Conservation (phyloP, 1,140 invertebrate genomes). For the Cydia fagiglandana region DNA sequence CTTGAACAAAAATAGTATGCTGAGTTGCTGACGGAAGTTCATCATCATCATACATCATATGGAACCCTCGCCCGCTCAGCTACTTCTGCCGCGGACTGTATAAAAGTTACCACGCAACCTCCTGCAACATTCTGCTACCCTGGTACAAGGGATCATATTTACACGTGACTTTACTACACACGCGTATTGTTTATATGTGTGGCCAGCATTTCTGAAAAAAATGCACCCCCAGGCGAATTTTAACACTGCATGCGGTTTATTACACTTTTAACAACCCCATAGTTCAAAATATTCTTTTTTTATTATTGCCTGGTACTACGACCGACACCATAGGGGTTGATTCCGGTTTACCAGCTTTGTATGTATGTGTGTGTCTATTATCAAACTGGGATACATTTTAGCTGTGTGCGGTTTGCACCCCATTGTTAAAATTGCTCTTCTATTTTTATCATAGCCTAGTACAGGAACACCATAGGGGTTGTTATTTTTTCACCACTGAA, state of each 20-base stretch:
- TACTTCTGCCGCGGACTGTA: neutral
- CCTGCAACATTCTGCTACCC: slow-evolving; percentile 27
- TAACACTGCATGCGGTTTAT: neutral
- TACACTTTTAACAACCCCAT: slow-evolving; percentile 7
- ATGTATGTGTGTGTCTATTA: slow-evolving; percentile 1
- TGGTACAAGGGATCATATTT: slow-evolving; percentile 34
- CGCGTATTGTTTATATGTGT: neutral
- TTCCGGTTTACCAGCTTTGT: slow-evolving; percentile 1
- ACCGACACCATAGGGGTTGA: slow-evolving; percentile 30
- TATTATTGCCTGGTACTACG: slow-evolving; percentile 28
- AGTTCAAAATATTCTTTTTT: slow-evolving; percentile 16
- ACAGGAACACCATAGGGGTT: slow-evolving; percentile 46
- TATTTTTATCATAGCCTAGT: slow-evolving; percentile 49
- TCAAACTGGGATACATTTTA: neutral
- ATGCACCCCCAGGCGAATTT: neutral
- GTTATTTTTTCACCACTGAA: slow-evolving; percentile 36
- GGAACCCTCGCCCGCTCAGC: no score
- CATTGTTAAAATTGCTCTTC: slow-evolving; percentile 34
- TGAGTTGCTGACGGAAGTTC: no score
- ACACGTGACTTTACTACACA: slow-evolving; percentile 35
- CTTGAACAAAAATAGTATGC: no score
- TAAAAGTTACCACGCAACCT: slow-evolving; percentile 5
- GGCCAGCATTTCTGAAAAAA: neutral
- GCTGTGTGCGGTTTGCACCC: neutral
- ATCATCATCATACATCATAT: no score